Evolutionary conservation across 2,797 vertebrate genomes (phyloP).

Genomic region (Gambusia yucatana): DNA sequence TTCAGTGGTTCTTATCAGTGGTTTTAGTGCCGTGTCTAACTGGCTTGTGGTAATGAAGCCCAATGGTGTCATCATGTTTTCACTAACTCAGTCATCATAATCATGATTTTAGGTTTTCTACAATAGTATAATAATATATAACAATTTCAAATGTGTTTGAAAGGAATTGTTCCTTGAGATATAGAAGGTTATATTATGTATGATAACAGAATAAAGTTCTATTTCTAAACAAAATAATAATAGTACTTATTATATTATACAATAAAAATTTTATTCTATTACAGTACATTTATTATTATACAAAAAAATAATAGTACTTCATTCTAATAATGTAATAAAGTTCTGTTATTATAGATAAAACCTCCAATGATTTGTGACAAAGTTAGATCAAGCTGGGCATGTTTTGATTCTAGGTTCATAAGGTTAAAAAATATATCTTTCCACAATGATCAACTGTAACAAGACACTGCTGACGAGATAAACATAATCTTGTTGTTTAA

Average conservation of each 20-base stretch:
- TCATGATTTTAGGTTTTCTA: not conserved
- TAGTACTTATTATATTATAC: too few species aligned
- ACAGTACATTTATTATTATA: not conserved
- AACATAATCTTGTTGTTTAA: conserved; percentile 42
- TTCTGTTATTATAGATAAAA: not conserved
- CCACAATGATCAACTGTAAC: not conserved
- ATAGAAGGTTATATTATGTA: not conserved
- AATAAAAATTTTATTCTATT: too few species aligned
- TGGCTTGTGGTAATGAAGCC: not conserved
- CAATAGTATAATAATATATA: not conserved
- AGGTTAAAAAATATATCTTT: conserved; percentile 6
- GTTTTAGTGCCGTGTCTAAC: not conserved
- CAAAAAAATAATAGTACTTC: not conserved
- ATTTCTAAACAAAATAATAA: too few species aligned
- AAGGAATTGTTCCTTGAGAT: not conserved
- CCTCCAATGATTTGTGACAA: not conserved
- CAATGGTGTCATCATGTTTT: not conserved
- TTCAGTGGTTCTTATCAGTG: not conserved
- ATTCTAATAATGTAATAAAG: not conserved
- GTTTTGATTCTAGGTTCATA: conserved; percentile 4
- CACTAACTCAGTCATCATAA: too few species aligned
- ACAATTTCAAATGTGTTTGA: not conserved
- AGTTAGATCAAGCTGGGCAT: not conserved
- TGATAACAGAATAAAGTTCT: too few species aligned
- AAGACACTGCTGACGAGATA: not conserved